Evolutionary conservation across 2,888 invertebrate genomes (phyloP), one percentile per base, ranked within the genome.

Genomic region (Timema podura): DNA sequence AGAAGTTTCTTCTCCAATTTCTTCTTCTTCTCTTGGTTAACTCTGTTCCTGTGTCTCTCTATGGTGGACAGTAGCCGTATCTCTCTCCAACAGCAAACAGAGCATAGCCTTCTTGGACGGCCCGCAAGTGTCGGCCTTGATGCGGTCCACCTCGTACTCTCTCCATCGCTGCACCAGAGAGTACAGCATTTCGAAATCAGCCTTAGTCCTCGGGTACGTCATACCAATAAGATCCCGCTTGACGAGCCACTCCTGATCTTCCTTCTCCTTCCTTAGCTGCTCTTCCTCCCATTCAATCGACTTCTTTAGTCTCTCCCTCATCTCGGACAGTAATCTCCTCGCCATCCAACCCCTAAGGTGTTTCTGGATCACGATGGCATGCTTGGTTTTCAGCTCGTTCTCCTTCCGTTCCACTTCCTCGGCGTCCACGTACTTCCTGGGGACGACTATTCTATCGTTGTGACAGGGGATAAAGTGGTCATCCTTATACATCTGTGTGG

Each of bases 171-270:
- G 30, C 44, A 59, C 16, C 16, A 59, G 15, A 6, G 8, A 16
- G 44, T 59, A 59, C 5, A 59, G 59, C 59, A 59, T 59, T 59
- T 59, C 59, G 44, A 59, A 59, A 59, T 59, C 59, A 44, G 16
- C 16, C 11, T 59, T 59, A 11, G 15, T 16, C 59, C 44, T 59
- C 15, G 59, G 59, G 11, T 9, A 59, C 11, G 59, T 59, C 16
- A 10, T 16, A 7, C 30, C 59, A 15, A 59, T n/a, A 44, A 59
- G 5, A 16, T 59, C 44, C 44, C 15, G 15, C 11, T 59, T 59
- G 30, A 59, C 16, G 6, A 59, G 16, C 16, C 16, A 44, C 59
- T 59, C 59, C 11, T 8, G 6, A 10, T 59, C 15, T 44, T 6
- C 44, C 11, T 59, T 10, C 6, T 59, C 44, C 16, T 16, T 15